Conservation (phyloP, 2,888 invertebrate species). For the Nomada hirtipes region DNA sequence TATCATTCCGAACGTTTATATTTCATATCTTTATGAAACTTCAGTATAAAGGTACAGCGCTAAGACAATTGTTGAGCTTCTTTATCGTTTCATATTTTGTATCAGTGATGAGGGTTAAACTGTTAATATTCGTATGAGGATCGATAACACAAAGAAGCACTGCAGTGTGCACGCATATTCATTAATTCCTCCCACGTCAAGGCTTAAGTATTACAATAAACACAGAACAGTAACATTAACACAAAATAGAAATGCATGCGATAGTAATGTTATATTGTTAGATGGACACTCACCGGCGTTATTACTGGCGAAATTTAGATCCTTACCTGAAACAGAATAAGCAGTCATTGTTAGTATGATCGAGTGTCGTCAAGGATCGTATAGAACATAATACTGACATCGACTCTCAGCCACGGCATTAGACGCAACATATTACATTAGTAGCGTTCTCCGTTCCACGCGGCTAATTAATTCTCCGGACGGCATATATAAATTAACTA, state of each 20-base stretch:
- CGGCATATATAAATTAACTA: conserved; percentile 54
- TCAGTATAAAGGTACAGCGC: no score
- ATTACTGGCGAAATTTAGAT: conserved; percentile 83
- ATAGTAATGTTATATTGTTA: conserved; percentile 73
- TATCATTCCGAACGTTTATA: no score
- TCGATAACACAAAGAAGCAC: no score
- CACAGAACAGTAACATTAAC: background rate
- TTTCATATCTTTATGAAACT: no score
- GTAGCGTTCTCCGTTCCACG: conserved; percentile 23
- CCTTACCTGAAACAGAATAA: conserved; percentile 82
- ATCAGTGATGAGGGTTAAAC: no score
- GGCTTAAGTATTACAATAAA: background rate
- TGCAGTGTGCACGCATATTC: background rate
- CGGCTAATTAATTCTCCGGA: conserved; percentile 61
- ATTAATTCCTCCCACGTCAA: background rate
- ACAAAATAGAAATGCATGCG: conserved; percentile 28
- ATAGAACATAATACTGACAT: conserved; percentile 53
- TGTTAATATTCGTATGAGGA: no score
- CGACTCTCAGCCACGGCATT: conserved; percentile 53
- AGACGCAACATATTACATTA: conserved; percentile 42
- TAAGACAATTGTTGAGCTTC: no score
- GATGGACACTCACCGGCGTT: conserved; percentile 82
- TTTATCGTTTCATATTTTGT: no score
- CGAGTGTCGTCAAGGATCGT: conserved; percentile 43
- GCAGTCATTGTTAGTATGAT: conserved; percentile 59